Evolutionary conservation across 2,888 invertebrate genomes (phyloP).

Genomic region (Stegophylla sp.): DNA sequence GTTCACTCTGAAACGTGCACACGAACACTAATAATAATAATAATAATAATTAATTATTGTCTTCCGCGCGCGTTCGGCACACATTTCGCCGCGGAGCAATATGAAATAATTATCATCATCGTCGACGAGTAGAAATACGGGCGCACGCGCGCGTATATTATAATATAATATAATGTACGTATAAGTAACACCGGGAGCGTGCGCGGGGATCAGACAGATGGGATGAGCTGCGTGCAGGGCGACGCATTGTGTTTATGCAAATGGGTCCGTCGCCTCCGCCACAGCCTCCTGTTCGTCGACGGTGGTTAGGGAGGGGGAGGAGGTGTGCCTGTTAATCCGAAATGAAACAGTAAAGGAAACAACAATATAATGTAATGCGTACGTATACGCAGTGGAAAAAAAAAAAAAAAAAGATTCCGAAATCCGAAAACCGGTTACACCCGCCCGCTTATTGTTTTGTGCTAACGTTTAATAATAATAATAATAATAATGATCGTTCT

Average conservation of each 20-base stretch:
- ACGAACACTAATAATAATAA: too few species aligned
- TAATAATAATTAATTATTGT: too few species aligned
- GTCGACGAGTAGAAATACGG: conserved; percentile 9
- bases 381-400: background rate
- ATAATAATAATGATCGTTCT: conserved; percentile 53
- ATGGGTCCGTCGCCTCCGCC: conserved; percentile 5
- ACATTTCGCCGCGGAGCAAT: background rate
- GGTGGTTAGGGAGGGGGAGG: background rate
- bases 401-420: conserved; percentile 49
- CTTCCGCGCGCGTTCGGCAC: background rate
- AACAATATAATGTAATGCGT: too few species aligned
- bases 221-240: conserved; percentile 43
- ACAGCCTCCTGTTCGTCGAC: background rate
- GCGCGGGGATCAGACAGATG: conserved; percentile 48
- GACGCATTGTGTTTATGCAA: conserved; percentile 56
- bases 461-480: conserved; percentile 57
- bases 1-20: too few species aligned
- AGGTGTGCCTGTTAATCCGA: conserved; percentile 53
- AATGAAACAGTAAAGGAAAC: conserved; percentile 58
- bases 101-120: too few species aligned
- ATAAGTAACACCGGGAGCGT: conserved; percentile 18
- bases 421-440: conserved; percentile 59
- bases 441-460: conserved; percentile 52
- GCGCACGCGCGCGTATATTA: background rate
- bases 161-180: background rate